Evolutionary conservation across 2,113 vertebrate genomes (phyloP).

Genomic region (Tringa solitaria): DNA sequence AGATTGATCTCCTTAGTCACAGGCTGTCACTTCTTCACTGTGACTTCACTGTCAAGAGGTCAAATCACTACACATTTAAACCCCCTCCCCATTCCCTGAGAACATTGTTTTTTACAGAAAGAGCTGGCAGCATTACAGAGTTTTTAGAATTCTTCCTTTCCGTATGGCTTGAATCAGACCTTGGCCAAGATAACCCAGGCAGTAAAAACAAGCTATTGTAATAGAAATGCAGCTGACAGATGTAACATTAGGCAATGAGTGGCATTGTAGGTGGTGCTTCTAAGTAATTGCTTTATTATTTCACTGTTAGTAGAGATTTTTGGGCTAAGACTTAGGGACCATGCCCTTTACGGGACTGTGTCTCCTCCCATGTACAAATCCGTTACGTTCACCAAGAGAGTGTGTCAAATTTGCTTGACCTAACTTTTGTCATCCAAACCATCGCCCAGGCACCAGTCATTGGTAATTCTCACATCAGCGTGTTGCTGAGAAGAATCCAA

Average conservation of each 20-base stretch:
- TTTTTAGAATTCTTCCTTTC: not conserved
- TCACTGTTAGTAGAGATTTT: not conserved
- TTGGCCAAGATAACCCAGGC: not conserved
- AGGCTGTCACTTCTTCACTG: not conserved
- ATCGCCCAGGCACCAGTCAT: not conserved
- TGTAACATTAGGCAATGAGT: not conserved
- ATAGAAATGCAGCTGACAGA: constrained; percentile 34
- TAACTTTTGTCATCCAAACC: not conserved
- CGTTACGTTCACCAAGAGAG: not conserved
- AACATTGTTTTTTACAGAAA: not conserved
- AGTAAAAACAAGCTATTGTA: not conserved
- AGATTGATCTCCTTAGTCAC: not conserved
- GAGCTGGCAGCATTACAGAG: not conserved
- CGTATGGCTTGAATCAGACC: not conserved
- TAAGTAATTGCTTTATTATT: not conserved
- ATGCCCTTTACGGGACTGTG: not conserved
- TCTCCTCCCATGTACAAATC: not conserved
- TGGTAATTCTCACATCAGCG: not conserved
- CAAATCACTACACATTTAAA: not conserved
- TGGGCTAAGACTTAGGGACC: not conserved
- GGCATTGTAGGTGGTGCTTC: not conserved
- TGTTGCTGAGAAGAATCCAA: not conserved
- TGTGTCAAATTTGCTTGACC: not conserved
- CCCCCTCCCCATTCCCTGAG: not conserved
- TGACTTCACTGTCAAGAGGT: not conserved